phyloP scores from a whole-genome alignment of 2,113 vertebrate genomes.

The Pelecanoides urinatrix region DNA sequence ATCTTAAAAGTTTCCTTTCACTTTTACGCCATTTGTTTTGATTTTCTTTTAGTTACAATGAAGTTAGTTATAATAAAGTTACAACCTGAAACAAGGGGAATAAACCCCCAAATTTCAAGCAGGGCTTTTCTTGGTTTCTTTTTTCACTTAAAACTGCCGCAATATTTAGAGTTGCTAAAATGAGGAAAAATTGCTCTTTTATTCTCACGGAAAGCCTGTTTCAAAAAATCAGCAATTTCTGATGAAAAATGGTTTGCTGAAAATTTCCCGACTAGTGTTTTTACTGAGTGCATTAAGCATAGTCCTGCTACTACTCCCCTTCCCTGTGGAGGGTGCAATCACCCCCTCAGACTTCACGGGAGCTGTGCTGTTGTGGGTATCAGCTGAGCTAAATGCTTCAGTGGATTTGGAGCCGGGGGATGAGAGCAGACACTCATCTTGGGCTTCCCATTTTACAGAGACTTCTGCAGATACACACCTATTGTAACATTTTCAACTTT shows the following conservation, averaged over 20 bases:
- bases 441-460: neutral
- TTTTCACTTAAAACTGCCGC: neutral
- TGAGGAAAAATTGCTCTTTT: slow-evolving; percentile 45
- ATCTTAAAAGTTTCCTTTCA: slow-evolving; percentile 7
- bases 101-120: neutral
- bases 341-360: neutral
- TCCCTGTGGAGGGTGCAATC: neutral
- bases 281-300: neutral
- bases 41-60: slow-evolving; percentile 27
- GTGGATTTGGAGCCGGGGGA: neutral
- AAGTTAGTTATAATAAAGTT: slow-evolving; percentile 40
- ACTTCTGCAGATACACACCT: neutral
- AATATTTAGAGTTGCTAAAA: slow-evolving; percentile 45
- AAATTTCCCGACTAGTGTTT: neutral
- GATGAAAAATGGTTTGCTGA: slow-evolving; percentile 2
- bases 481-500: neutral
- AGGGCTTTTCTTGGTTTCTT: neutral
- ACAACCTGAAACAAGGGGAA: neutral
- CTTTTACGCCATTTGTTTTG: neutral
- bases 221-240: slow-evolving; percentile 38
- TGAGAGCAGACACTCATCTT: neutral
- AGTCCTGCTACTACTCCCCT: neutral
- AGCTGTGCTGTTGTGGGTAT: neutral
- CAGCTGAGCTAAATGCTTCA: neutral
- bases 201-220: slow-evolving; percentile 20